Percentiles rank a stretch among this genome's conserved stretches.
phyloP scores from a whole-genome alignment of 2,113 vertebrate genomes.

The Crocuta crocuta region DNA sequence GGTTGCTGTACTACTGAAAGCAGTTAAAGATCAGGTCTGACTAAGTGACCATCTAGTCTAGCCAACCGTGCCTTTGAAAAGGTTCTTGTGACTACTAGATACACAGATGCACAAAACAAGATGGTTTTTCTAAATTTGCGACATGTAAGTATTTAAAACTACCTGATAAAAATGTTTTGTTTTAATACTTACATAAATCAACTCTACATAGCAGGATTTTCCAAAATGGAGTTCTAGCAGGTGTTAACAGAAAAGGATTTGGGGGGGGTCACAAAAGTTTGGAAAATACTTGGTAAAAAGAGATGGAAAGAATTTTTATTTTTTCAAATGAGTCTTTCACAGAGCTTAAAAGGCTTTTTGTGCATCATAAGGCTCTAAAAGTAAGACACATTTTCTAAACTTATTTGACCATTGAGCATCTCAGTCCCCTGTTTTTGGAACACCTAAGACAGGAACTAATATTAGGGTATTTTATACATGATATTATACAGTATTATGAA shows the following conservation, averaged over 20 bases:
- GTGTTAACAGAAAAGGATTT: neutral
- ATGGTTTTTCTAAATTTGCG: neutral
- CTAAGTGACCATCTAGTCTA: neutral
- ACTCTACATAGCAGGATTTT: slow-evolving; percentile 7
- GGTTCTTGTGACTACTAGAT: slow-evolving; percentile 10
- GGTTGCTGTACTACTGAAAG: neutral
- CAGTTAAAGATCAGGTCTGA: neutral
- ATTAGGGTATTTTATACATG: neutral
- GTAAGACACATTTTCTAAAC: neutral
- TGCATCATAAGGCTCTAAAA: neutral
- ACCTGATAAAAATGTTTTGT: neutral
- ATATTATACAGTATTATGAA: neutral
- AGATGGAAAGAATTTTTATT: neutral
- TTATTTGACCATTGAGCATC: neutral
- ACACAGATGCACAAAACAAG: neutral
- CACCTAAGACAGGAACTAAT: neutral
- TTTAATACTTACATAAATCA: slow-evolving; percentile 41
- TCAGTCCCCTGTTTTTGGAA: neutral
- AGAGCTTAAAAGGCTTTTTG: neutral
- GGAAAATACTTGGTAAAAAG: slow-evolving; percentile 20
- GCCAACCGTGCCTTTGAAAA: neutral
- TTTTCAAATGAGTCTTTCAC: neutral
- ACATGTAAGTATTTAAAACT: neutral
- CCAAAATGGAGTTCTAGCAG: neutral
- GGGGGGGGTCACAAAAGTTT: neutral